Evolutionary conservation across 1,140 invertebrate species (phyloP).

Genomic region (Zaprionus ghesquierei): DNA sequence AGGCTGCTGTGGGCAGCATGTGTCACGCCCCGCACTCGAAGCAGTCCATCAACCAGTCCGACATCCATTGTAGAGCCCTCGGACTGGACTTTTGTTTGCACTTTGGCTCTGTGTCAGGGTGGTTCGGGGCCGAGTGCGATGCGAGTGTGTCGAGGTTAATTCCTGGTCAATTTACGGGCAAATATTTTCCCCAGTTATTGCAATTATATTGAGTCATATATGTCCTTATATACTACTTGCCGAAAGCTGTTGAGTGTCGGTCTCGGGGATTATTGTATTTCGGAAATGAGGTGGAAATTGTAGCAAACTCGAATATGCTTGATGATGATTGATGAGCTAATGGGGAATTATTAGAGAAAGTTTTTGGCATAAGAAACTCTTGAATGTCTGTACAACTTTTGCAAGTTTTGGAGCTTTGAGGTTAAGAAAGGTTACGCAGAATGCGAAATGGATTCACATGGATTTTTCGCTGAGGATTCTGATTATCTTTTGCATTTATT

Average conservation of each 20-base stretch:
- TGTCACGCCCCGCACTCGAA: constrained; percentile 65
- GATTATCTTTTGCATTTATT: constrained; percentile 63
- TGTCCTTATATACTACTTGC: background rate
- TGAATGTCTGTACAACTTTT: too few species aligned
- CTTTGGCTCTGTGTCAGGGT: constrained; percentile 9
- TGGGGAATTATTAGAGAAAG: background rate
- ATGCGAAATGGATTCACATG: too few species aligned
- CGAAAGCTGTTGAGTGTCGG: background rate
- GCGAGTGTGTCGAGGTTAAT: constrained; percentile 11
- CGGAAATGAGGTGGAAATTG: background rate
- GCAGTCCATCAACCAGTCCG: constrained; percentile 27
- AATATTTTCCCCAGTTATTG: constrained; percentile 5
- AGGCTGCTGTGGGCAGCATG: constrained; percentile 40
- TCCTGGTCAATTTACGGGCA: constrained; percentile 19
- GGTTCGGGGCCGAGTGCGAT: background rate
- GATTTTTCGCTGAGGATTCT: constrained; percentile 5
- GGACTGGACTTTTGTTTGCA: constrained; percentile 10
- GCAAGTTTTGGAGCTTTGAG: too few species aligned
- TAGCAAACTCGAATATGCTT: background rate
- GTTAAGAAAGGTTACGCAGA: background rate
- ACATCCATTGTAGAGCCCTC: too few species aligned
- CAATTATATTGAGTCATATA: constrained; percentile 6
- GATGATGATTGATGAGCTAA: background rate
- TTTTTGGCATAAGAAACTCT: too few species aligned
- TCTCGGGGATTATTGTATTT: background rate